Evolutionary conservation across 1,140 invertebrate species (phyloP).

Genomic region (Drosophila bocqueti): DNA sequence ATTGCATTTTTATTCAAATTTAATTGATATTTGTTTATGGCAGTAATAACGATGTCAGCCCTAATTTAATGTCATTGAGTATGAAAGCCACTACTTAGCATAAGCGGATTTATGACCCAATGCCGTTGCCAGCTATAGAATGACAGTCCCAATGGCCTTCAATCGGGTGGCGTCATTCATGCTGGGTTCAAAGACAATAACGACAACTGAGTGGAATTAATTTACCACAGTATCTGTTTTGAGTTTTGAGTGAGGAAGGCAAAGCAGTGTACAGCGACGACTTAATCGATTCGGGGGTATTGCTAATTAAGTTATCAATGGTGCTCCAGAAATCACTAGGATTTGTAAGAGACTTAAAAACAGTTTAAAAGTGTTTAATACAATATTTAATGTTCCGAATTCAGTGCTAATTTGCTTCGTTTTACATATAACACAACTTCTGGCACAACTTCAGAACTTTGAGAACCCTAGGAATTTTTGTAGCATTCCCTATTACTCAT

Average conservation of each 20-base stretch:
- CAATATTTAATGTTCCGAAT: no score
- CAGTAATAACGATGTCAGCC: conserved; percentile 63
- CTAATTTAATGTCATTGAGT: conserved; percentile 46
- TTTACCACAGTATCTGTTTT: conserved; percentile 1
- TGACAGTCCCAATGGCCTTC: conserved; percentile 29
- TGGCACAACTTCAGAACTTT: no score
- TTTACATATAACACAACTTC: no score
- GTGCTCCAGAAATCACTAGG: not conserved
- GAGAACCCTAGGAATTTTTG: no score
- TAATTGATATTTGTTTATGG: conserved; percentile 68
- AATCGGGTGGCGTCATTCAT: conserved; percentile 34
- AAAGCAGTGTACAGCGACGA: not conserved
- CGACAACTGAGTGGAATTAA: conserved; percentile 45
- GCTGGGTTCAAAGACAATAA: conserved; percentile 12
- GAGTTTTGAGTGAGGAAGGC: not conserved
- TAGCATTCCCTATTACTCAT: no score
- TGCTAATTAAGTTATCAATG: not conserved
- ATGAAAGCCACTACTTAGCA: conserved; percentile 32
- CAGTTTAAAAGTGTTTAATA: no score
- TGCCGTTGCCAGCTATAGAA: conserved; percentile 28
- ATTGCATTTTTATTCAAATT: conserved; percentile 80
- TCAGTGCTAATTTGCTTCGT: no score
- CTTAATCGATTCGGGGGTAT: not conserved
- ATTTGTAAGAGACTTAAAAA: not conserved
- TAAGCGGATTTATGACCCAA: conserved; percentile 45